Conservation (phyloP, 1,140 invertebrate genomes). For the Drosophila busckii region DNA sequence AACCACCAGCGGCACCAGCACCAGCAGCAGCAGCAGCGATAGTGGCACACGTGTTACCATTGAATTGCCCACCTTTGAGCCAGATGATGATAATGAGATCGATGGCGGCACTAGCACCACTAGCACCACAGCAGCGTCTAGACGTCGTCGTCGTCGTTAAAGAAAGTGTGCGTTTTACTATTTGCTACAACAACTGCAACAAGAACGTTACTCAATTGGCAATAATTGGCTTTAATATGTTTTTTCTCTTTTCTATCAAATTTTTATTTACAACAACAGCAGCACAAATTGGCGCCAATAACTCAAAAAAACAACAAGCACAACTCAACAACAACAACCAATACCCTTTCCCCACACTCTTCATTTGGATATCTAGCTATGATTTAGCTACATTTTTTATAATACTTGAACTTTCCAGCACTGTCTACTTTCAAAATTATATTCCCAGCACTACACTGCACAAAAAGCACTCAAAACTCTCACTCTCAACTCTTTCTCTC, state of each 20-base stretch:
- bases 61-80: conserved; percentile 80
- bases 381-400: neutral
- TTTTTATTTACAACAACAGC: conserved; percentile 23
- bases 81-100: conserved; percentile 77
- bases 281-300: conserved; percentile 38
- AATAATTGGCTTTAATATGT: conserved; percentile 9
- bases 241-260: conserved; percentile 16
- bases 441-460: conserved; percentile 42
- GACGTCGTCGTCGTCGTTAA: conserved; percentile 10
- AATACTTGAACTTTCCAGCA: neutral
- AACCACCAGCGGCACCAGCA: conserved; percentile 16
- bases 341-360: neutral
- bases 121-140: conserved; percentile 25
- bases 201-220: conserved; percentile 1
- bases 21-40: conserved; percentile 49
- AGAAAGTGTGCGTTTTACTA: conserved; percentile 42
- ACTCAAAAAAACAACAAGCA: conserved; percentile 13
- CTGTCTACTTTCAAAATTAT: conserved; percentile 42
- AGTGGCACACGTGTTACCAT: conserved; percentile 77
- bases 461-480: too few relatives aligned
- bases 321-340: conserved; percentile 18
- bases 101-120: conserved; percentile 31
- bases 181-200: conserved; percentile 65
- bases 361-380: too few relatives aligned
- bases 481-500: neutral